Base-by-base conservation (phyloP, 2,888 invertebrate genomes). In the Caenorhabditis drosophilae region DNA sequence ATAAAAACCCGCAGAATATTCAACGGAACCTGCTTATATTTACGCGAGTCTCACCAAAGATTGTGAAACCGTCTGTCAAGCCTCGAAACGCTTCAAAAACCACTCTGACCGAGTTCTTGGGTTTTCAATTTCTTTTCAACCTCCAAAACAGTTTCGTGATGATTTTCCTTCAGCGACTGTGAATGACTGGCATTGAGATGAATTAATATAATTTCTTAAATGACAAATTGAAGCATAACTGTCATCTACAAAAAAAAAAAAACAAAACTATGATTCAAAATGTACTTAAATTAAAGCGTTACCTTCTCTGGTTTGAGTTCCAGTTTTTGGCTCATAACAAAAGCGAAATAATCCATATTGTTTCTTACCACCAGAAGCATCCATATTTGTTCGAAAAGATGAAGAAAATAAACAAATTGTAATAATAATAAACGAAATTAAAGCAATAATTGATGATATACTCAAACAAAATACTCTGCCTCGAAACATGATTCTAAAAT, bases 311-410 rank as follows among this genome's bases (percentile, higher is more conserved):
- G 55, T 36, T 12, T 35, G 49, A 0, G 38, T 12, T 20, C 45
- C 31, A 1, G 35, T 31, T 36, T 57, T 31, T 1, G 76, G 76
- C 31, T 62, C 59, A 50, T 66, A 76, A 34, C 76, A 76, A 35
- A 70, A 76, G 31, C 76, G 60, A 47, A 76, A 60, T 4, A 76
- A 49, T 23, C 76, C 76, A 36, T 67, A 76, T 23, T 67, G 56
- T 27, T 64, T 66, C 9, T 46, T 47, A 9, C 68, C 73, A 9
- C 53, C 55, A 20, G 49, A 47, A 41, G 48, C 45, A 40, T 73
- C 72, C 4, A 31, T 38, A 18, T 67, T 58, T 44, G 52, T 62
- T 20, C 73, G 64, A 47, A 61, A 73, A 12, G 61, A 64, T 31
- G 71, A 59, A 2, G 71, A 71, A 36, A 68, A 68, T 26, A 71